phyloP scores from a whole-genome alignment of 2,888 invertebrate genomes.

The Eristalinus aeneus region DNA sequence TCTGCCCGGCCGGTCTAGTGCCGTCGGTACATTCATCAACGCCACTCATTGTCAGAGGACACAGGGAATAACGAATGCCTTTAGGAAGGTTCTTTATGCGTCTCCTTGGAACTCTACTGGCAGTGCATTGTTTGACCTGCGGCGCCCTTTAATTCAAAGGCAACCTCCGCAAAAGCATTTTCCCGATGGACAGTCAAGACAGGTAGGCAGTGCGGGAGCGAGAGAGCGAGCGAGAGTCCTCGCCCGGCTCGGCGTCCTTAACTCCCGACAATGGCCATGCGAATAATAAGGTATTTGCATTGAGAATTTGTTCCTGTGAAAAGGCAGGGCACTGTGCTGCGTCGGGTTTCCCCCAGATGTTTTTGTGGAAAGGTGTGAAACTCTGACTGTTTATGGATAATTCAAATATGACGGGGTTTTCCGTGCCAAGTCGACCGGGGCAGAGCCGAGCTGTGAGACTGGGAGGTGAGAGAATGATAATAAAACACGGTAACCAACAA shows the following conservation, averaged over 20 bases:
- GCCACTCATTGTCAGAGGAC: conserved; percentile 64
- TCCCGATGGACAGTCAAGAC: conserved; percentile 48
- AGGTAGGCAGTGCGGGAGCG: conserved; percentile 38
- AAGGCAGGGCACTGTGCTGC: conserved; percentile 58
- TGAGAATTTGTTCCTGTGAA: conserved; percentile 68
- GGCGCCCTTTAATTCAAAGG: conserved; percentile 74
- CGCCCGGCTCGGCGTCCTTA: conserved; percentile 45
- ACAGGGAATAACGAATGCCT: conserved; percentile 36
- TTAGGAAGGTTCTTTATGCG: conserved; percentile 18
- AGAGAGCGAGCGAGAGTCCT: not conserved
- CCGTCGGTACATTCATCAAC: conserved; percentile 64
- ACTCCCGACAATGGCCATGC: conserved; percentile 57
- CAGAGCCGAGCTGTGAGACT: not conserved
- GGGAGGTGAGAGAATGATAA: conserved; percentile 62
- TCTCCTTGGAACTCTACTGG: conserved; percentile 28
- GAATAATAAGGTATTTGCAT: conserved; percentile 68
- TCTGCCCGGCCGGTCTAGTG: not conserved
- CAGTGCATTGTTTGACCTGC: conserved; percentile 74
- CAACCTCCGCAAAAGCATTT: conserved; percentile 43
- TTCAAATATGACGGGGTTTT: conserved; percentile 71
- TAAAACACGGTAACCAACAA: conserved; percentile 58
- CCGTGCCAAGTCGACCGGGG: conserved; percentile 25
- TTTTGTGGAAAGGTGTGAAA: conserved; percentile 73
- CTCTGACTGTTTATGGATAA: conserved; percentile 67
- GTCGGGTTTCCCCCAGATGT: conserved; percentile 69